Conservation (phyloP, 2,797 vertebrate genomes). For the Enteromius fasciolatus region DNA sequence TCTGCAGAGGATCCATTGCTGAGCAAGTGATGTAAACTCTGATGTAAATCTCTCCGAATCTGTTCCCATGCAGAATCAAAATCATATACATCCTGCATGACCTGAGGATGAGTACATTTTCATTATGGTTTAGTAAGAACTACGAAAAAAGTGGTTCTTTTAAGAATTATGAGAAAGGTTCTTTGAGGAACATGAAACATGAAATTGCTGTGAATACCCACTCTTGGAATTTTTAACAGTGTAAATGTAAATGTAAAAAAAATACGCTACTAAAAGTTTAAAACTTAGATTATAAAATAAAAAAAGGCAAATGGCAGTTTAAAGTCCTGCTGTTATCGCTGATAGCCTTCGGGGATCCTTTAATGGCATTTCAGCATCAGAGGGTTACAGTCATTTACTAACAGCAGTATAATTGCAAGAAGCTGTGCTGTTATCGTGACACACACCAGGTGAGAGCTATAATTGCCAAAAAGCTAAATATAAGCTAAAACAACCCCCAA, state of each 20-base stretch:
- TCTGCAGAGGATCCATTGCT: not conserved
- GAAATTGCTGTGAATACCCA: not conserved
- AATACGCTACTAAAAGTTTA: slow-evolving; percentile 14
- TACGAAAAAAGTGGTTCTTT: not conserved
- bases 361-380: slow-evolving; percentile 50
- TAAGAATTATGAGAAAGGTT: not conserved
- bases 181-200: not conserved
- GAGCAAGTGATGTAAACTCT: not conserved
- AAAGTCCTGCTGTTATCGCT: slow-evolving; percentile 8
- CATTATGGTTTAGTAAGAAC: not conserved
- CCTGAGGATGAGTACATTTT: not conserved
- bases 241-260: not conserved
- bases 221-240: not conserved
- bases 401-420: slow-evolving; percentile 51
- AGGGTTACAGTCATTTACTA: slow-evolving; percentile 43
- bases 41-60: not conserved
- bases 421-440: slow-evolving; percentile 50
- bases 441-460: slow-evolving; percentile 56
- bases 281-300: not conserved
- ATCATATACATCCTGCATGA: not conserved
- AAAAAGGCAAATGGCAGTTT: slow-evolving; percentile 2
- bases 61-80: not conserved
- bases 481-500: slow-evolving; percentile 47
- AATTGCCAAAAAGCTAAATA: slow-evolving; percentile 56
- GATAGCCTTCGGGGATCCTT: slow-evolving; percentile 38